phyloP scores from a whole-genome alignment of 2,888 invertebrate genomes.

The Labia minor region DNA sequence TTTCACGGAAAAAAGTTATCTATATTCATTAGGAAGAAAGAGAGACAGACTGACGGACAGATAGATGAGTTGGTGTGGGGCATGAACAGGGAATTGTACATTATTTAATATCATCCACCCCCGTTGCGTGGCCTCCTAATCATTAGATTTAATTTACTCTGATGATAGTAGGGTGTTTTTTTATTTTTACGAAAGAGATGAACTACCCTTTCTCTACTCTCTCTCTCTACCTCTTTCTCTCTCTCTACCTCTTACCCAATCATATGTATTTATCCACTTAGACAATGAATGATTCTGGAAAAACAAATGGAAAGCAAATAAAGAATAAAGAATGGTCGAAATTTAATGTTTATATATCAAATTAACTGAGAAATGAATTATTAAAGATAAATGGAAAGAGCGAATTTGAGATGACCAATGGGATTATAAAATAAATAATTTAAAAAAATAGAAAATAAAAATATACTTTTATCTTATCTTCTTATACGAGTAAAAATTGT shows the following conservation, averaged over 20 bases:
- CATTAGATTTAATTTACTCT: conserved; percentile 14
- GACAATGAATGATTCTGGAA: background rate
- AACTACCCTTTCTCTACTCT: background rate
- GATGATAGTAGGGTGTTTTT: background rate
- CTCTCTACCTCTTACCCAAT: background rate
- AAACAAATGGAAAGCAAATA: too few relatives aligned
- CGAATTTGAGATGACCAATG: too few relatives aligned
- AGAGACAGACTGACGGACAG: background rate
- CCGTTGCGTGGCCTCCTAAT: background rate
- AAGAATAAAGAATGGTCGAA: too few relatives aligned
- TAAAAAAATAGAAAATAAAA: too few relatives aligned
- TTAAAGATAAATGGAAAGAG: too few relatives aligned
- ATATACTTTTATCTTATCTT: too few relatives aligned
- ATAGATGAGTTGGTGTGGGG: background rate
- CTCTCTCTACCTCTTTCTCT: background rate
- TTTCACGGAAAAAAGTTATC: background rate
- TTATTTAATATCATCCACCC: background rate
- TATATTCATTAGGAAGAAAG: background rate
- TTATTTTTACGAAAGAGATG: background rate
- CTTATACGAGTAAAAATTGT: too few relatives aligned
- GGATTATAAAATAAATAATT: too few relatives aligned
- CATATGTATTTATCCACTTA: background rate
- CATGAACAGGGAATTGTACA: background rate
- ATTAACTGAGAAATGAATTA: too few relatives aligned
- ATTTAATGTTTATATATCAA: too few relatives aligned